These are phyloP conservation scores for Acleris cristana DNA, from an alignment of 2,888 invertebrate genomes.

Conservation along the genomic window DNA sequence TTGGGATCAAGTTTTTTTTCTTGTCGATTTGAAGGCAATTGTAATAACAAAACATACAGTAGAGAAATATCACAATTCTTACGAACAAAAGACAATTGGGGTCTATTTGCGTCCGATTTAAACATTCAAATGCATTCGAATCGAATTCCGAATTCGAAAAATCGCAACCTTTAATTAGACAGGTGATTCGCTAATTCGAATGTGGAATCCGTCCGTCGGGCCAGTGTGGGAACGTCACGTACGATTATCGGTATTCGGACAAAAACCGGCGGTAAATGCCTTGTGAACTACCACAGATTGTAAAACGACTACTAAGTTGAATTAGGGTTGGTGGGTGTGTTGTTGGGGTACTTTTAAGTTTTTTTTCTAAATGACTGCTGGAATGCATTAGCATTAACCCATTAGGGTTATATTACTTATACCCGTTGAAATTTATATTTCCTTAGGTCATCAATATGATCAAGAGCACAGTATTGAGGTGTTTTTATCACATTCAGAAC, in stretches of 20 bases:
- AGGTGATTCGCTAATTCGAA: slow-evolving; percentile 81
- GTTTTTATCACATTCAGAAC: too few relatives aligned
- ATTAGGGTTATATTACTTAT: too few relatives aligned
- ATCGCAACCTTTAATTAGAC: slow-evolving; percentile 73
- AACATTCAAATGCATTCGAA: slow-evolving; percentile 40
- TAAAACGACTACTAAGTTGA: slow-evolving; percentile 34
- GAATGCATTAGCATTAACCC: too few relatives aligned
- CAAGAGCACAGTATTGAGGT: too few relatives aligned
- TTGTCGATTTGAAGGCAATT: too few relatives aligned
- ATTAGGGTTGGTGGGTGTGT: slow-evolving; percentile 23
- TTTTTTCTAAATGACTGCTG: too few relatives aligned
- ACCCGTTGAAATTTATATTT: too few relatives aligned
- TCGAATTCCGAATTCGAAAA: slow-evolving; percentile 60
- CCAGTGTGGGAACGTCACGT: slow-evolving; percentile 82
- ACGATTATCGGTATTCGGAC: slow-evolving; percentile 73
- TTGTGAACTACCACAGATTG: slow-evolving; percentile 39
- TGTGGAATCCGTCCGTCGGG: slow-evolving; percentile 69
- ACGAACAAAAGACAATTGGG: background rate
- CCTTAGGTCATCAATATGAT: too few relatives aligned
- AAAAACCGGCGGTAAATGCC: slow-evolving; percentile 64
- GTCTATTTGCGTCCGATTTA: slow-evolving; percentile 5
- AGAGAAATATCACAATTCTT: background rate
- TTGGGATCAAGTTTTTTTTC: too few relatives aligned
- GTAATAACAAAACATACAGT: background rate
- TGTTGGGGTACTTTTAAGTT: too few relatives aligned